Evolutionary conservation across 2,113 vertebrate genomes (phyloP).

Genomic region (Pluvianellus socialis): DNA sequence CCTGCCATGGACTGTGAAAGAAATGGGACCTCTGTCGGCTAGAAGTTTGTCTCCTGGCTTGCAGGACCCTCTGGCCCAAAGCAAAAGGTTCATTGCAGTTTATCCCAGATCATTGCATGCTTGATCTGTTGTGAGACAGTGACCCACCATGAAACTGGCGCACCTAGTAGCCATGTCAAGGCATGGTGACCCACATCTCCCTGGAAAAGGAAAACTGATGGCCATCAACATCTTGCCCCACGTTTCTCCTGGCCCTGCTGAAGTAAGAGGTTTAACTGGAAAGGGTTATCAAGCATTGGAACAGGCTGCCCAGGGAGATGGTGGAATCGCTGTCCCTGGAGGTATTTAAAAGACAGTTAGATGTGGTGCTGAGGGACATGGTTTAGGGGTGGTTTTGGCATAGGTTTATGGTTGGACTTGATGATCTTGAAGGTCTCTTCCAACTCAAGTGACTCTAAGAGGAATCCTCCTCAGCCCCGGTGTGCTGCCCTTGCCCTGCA

Average conservation of each 20-base stretch:
- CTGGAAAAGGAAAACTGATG: not conserved
- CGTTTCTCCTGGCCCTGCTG: not conserved
- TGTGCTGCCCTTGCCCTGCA: not conserved
- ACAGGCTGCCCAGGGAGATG: no score
- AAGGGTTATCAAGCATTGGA: no score
- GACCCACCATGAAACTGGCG: not conserved
- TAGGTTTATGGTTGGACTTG: no score
- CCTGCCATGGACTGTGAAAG: not conserved
- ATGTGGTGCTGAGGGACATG: no score
- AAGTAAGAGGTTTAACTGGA: not conserved
- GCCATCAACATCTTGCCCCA: no score
- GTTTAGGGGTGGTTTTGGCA: no score
- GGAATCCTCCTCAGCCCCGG: not conserved
- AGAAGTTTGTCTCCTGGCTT: not conserved
- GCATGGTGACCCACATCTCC: accelerated
- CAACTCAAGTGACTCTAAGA: no score
- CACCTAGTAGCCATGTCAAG: accelerated
- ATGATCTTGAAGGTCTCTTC: no score
- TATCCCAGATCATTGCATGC: not conserved
- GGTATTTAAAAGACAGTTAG: no score
- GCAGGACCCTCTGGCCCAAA: not conserved
- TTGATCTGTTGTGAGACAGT: not conserved
- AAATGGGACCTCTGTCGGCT: not conserved
- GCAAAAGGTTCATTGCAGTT: not conserved
- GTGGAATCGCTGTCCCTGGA: no score